Percentiles rank a stretch among this genome's conserved stretches.
Conservation (phyloP, 1,140 invertebrate genomes). For the Drosophila cardini region DNA sequence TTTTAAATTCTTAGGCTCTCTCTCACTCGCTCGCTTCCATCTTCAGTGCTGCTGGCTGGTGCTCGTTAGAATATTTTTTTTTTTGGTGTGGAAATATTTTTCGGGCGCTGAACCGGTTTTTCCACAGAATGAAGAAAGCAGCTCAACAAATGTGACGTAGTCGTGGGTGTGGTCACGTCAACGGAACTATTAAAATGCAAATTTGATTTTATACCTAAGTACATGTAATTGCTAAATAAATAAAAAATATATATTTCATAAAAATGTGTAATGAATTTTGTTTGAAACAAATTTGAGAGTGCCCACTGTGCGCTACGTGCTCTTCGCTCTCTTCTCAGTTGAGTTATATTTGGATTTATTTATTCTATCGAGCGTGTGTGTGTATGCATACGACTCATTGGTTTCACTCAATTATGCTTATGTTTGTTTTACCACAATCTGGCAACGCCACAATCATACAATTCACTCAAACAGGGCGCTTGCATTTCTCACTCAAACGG, state of each 20-base stretch:
- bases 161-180: conserved; percentile 45
- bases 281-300: conserved; percentile 12
- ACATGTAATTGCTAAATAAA: conserved; percentile 61
- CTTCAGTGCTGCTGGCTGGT: conserved; percentile 11
- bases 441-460: conserved; percentile 21
- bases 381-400: conserved; percentile 19
- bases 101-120: conserved; percentile 45
- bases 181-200: conserved; percentile 39
- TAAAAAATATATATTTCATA: conserved; percentile 57
- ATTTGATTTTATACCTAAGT: conserved; percentile 55
- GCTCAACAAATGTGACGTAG: conserved; percentile 39
- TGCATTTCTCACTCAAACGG: conserved; percentile 13
- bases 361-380: conserved; percentile 14
- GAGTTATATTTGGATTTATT: conserved; percentile 60
- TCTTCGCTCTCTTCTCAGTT: conserved; percentile 25
- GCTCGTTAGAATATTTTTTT: conserved; percentile 29
- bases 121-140: conserved; percentile 8
- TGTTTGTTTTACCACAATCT: neutral
- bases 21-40: neutral
- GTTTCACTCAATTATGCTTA: conserved; percentile 22
- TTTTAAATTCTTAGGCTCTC: conserved; percentile 28
- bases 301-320: conserved; percentile 1
- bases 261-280: neutral
- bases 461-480: conserved; percentile 13
- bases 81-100: conserved; percentile 27